A percentile compares a stretch with the other conserved stretches of the same genome.
Conservation (phyloP, 2,797 vertebrate species). For the Hyperoplus immaculatus region DNA sequence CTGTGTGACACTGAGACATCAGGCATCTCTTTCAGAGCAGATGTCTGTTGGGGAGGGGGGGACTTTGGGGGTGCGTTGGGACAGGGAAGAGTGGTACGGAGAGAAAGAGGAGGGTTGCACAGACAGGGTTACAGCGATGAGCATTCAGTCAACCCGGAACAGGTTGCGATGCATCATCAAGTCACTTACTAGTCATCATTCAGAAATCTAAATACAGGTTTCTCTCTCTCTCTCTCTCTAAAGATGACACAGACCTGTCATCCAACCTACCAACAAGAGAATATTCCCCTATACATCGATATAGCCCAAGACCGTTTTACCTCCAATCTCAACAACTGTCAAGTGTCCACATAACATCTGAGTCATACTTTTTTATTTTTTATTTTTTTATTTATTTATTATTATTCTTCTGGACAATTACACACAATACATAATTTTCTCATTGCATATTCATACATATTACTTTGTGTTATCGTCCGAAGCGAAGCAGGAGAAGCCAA, state of each 20-base stretch:
- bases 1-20: constrained; percentile 88
- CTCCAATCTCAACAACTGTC: constrained; percentile 29
- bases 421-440: no score
- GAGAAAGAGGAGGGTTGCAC: constrained; percentile 66
- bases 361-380: no score
- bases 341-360: constrained; percentile 8
- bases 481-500: no score
- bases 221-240: constrained; percentile 9
- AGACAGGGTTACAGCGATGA: constrained; percentile 85
- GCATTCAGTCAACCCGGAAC: constrained; percentile 87
- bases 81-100: constrained; percentile 65
- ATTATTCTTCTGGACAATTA: no score
- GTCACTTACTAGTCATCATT: constrained; percentile 78
- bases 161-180: constrained; percentile 90
- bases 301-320: constrained; percentile 29
- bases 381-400: no score
- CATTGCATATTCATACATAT: no score
- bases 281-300: constrained; percentile 9
- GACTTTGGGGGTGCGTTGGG: constrained; percentile 60
- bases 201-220: constrained; percentile 67
- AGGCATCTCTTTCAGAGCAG: constrained; percentile 90
- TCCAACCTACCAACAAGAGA: constrained; percentile 28
- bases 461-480: no score
- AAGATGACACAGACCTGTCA: constrained; percentile 18
- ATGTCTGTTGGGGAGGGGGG: constrained; percentile 84